Evolutionary conservation across 2,113 vertebrate genomes (phyloP).

Genomic region (Nycticryphes semicollaris): DNA sequence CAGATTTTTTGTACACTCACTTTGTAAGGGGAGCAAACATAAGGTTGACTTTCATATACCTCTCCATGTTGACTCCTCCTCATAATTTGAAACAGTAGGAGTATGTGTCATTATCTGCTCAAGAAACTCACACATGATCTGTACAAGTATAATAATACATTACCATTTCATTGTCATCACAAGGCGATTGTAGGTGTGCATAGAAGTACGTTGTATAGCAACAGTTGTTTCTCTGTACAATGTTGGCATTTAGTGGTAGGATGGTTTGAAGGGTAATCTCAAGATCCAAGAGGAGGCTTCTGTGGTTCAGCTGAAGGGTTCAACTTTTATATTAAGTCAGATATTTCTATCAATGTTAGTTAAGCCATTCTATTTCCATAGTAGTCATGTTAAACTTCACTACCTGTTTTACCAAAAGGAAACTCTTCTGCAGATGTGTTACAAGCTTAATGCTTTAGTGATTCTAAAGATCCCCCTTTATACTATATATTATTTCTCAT

Average conservation of each 20-base stretch:
- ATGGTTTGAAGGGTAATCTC: slow-evolving; percentile 31
- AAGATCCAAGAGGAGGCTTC: neutral
- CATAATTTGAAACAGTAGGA: slow-evolving; percentile 64
- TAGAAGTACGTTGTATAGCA: slow-evolving; percentile 14
- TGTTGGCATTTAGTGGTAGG: neutral
- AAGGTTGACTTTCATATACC: slow-evolving; percentile 48
- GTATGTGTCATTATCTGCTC: slow-evolving; percentile 66
- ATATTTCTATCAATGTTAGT: neutral
- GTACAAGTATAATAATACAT: slow-evolving; percentile 49
- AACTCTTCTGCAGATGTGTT: neutral
- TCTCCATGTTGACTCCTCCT: slow-evolving; percentile 51
- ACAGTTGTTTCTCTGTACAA: neutral
- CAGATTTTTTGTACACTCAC: neutral
- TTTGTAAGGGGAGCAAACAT: slow-evolving; percentile 3
- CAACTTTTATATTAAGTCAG: neutral
- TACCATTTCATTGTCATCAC: slow-evolving; percentile 64
- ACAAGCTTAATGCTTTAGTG: neutral
- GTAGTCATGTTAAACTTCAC: neutral
- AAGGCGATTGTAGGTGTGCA: slow-evolving; percentile 54
- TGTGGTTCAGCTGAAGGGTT: neutral
- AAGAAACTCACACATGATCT: slow-evolving; percentile 23
- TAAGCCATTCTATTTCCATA: neutral
- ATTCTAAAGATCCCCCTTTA: neutral
- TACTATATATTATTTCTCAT: neutral
- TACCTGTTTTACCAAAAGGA: neutral